These are phyloP conservation scores for Cavia porcellus DNA, from an alignment of 2,113 vertebrate species.

Conservation along the genomic window DNA sequence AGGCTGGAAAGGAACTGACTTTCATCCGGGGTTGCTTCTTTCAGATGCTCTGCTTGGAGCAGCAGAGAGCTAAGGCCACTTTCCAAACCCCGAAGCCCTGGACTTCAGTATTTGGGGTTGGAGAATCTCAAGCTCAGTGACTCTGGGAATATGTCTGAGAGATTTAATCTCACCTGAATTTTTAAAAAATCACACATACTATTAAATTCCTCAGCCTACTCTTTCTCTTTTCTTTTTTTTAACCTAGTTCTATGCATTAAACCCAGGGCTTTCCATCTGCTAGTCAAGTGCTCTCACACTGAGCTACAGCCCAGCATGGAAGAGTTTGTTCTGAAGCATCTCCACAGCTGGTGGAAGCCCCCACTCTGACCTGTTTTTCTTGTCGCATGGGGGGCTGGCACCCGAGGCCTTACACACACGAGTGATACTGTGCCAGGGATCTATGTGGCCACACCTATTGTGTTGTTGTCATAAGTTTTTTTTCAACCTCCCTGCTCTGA, in stretches of 20 bases:
- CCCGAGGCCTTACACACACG: not conserved
- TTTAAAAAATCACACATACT: not conserved
- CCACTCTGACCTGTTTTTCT: not conserved
- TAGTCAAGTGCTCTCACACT: not conserved
- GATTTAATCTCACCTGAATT: not conserved
- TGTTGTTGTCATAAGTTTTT: not conserved
- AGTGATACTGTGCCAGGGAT: not conserved
- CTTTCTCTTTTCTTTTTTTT: not conserved
- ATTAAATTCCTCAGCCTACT: not conserved
- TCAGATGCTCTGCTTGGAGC: not conserved
- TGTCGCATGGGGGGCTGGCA: not conserved
- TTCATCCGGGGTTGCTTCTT: not conserved
- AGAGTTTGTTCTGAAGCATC: not conserved
- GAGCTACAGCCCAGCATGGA: not conserved
- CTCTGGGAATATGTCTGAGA: not conserved
- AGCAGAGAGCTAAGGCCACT: fast-evolving
- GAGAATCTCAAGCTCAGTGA: not conserved
- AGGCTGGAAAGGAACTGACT: not conserved
- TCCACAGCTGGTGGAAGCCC: not conserved
- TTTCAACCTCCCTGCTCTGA: not conserved
- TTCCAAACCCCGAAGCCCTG: not conserved
- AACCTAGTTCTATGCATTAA: not conserved
- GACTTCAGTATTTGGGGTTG: not conserved
- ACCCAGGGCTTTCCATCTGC: not conserved
- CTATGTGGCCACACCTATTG: not conserved